phyloP scores from a whole-genome alignment of 30 jellyfish, hydroid and myxozoan species.

The Mastigias papua region DNA sequence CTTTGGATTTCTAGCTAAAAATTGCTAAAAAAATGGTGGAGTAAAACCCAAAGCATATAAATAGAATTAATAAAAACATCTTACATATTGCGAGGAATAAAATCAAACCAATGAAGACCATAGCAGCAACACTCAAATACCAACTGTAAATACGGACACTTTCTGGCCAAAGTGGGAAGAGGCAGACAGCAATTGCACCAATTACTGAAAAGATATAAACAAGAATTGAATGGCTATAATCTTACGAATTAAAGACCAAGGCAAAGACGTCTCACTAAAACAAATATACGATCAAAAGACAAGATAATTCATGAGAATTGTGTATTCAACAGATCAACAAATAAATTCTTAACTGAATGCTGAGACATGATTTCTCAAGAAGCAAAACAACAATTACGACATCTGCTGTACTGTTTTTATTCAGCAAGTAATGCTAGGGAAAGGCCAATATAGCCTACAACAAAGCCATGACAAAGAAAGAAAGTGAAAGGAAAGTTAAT shows the following conservation, averaged over 20 bases:
- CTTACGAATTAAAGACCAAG: not conserved
- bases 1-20: not conserved
- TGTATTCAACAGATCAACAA: too few relatives aligned
- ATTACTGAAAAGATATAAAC: conserved; percentile 57
- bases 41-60: not conserved
- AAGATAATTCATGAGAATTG: not conserved
- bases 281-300: not conserved
- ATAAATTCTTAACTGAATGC: too few relatives aligned
- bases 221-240: not conserved
- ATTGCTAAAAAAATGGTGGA: too few relatives aligned
- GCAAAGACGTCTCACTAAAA: not conserved
- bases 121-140: conserved; percentile 93
- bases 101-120: conserved; percentile 81
- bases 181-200: conserved; percentile 91
- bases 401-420: too few relatives aligned
- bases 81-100: conserved; percentile 89
- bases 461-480: too few relatives aligned
- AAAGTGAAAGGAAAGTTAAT: too few relatives aligned
- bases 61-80: conserved; percentile 3
- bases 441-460: too few relatives aligned
- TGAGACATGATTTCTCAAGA: too few relatives aligned
- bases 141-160: conserved; percentile 94
- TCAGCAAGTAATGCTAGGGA: too few relatives aligned
- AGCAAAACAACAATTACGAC: too few relatives aligned
- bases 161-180: conserved; percentile 99